A percentile compares a stretch with the other conserved stretches of the same genome.
These are phyloP conservation scores for Pilophorus perplexus DNA, from an alignment of 2,888 invertebrate genomes.

Conservation along the genomic window DNA sequence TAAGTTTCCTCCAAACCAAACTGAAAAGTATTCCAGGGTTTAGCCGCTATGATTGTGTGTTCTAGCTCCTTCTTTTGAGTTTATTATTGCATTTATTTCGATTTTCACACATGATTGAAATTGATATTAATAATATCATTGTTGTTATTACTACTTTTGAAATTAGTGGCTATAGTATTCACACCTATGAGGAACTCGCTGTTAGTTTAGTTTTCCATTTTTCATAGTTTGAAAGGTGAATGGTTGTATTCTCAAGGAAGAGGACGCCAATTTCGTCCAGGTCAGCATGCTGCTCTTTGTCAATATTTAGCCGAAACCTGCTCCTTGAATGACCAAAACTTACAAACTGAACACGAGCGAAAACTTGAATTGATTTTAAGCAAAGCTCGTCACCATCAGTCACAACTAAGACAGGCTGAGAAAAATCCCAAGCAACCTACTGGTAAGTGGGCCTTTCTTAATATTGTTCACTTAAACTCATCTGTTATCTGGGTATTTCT, in stretches of 20 bases:
- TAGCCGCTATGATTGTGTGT: too few relatives aligned
- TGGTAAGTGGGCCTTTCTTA: constrained; percentile 12
- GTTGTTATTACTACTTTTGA: not conserved
- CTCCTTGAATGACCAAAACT: constrained; percentile 75
- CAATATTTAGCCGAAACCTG: constrained; percentile 82
- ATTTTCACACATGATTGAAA: not conserved
- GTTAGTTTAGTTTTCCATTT: too few relatives aligned
- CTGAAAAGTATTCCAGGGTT: too few relatives aligned
- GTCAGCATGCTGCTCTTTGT: constrained; percentile 76
- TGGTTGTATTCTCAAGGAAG: constrained; percentile 95
- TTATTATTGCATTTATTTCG: not conserved
- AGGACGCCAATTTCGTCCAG: constrained; percentile 80
- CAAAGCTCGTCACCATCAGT: constrained; percentile 88
- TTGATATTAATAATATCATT: not conserved
- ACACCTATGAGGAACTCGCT: not conserved
- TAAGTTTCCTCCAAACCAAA: too few relatives aligned
- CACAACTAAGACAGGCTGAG: constrained; percentile 59
- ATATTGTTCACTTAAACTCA: too few relatives aligned
- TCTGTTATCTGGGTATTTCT: too few relatives aligned
- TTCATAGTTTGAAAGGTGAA: constrained; percentile 78
- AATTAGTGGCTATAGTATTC: too few relatives aligned
- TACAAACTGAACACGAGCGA: constrained; percentile 82
- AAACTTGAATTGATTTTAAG: constrained; percentile 80
- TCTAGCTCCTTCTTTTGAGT: not conserved
- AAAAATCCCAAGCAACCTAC: constrained; percentile 38